Evolutionary conservation across 2,888 invertebrate genomes (phyloP).

Genomic region (Leptopilina myrica): DNA sequence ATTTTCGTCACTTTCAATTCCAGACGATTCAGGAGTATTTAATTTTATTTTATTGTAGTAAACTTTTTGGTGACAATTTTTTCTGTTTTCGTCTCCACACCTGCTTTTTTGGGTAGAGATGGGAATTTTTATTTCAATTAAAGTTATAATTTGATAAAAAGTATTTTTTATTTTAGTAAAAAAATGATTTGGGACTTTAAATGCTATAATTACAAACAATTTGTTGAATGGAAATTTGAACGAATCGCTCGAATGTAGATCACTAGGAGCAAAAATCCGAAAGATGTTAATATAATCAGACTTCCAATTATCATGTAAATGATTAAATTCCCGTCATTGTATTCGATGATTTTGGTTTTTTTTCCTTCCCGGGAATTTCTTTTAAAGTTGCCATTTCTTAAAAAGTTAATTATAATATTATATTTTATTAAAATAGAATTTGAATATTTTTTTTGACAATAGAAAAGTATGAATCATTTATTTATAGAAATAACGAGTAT

Average conservation of each 20-base stretch:
- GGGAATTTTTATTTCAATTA: not conserved
- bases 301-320: not conserved
- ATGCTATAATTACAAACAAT: not conserved
- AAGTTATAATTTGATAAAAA: not conserved
- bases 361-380: not conserved
- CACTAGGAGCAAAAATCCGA: not conserved
- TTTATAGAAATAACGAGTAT: too few relatives aligned
- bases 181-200: not conserved
- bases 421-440: not conserved
- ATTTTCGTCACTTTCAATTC: too few relatives aligned
- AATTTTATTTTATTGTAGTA: too few relatives aligned
- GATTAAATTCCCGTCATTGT: not conserved
- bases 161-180: not conserved
- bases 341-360: not conserved
- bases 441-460: too few relatives aligned
- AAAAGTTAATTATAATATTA: not conserved
- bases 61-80: too few relatives aligned
- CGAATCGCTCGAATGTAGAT: not conserved
- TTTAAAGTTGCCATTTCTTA: not conserved
- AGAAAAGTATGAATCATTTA: too few relatives aligned
- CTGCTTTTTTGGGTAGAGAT: not conserved
- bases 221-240: not conserved
- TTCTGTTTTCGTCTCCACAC: too few relatives aligned
- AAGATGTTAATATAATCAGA: conserved; percentile 17
- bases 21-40: too few relatives aligned